Base-by-base conservation (phyloP, 1,140 invertebrate species). In the Varroa destructor region DNA sequence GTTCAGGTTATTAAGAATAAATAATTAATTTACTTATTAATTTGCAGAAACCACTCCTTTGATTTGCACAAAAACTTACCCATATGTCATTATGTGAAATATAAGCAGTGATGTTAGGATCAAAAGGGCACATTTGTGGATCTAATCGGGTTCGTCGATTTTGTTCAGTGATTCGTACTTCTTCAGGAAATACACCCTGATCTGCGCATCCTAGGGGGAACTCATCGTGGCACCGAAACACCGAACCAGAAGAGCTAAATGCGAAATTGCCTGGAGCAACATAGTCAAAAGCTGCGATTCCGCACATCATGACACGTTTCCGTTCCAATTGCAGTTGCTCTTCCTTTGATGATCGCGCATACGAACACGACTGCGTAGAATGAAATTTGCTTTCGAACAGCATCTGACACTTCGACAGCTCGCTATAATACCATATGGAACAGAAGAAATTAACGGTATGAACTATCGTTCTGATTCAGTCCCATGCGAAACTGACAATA, bases 201-300 rank as follows among this genome's bases (percentile, higher is more conserved):
- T 46, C 12, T 67, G 74, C 51, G 61, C 67, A 43, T 43, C 75
- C 55, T 72, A 74, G 36, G 72, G 72, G 57, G 67, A 73, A 43
- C 71, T 75, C 84, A 78, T 91, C 89, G 71, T 86, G 78, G 79
- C 88, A 90, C 74, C 88, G 85, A 78, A 84, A 95, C 57, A 96
- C 81, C 74, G 87, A 88, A 75, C 89, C 89, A 0, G 88, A 87
- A 73, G 90, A 89, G 55, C 92, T 89, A 80, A 97, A 96, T 37
- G 96, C 86, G 75, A 97, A 86, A 77, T 88, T 87, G 37, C 90
- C 90, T 1, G 84, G 82, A 37, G 84, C 83, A 77, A 93, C 88
- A 57, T 93, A 81, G 77, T 96, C 91, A 77, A 94, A 97, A 10
- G 89, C 89, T 1, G 90, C 93, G 64, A 97, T 94, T 36, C 94